Base-by-base conservation (phyloP, 2,888 invertebrate species). In the Diplolepis rosae region DNA sequence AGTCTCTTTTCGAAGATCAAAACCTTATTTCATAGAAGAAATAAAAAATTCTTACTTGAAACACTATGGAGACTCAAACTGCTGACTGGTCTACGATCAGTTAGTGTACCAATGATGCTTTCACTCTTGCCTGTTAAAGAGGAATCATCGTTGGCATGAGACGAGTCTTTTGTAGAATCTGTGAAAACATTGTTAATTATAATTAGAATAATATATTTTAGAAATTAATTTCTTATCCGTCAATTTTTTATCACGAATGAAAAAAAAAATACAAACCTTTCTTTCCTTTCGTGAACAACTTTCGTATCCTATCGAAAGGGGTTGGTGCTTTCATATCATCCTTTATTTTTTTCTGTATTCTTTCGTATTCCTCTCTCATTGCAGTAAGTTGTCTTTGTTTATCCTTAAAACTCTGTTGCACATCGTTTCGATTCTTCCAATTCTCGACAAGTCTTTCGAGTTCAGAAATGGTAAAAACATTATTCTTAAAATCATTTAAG, bases 401-500 rank as follows among this genome's bases (percentile, higher is more conserved):
- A 79, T 96, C 96, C 83, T 94, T 94, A 80, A 95, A 92, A 1
- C 95, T 96, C 82, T 94, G 95, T 81, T 95, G 95, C 0, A 96
- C 96, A 86, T 96, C 96, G 81, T 96, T 95, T 70, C 96, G 91
- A 80, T 95, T 95, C 83, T 93, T 93, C 96, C 96, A 96, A 83
- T 94, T 94, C 87, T 95, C 94, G 0, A 96, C 96, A 66, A 96
- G 90, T 79, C 94, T 92, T 87, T 96, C 96, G 0, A 96, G 95
- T 89, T 96, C 95, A 0, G 93, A 92, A 83, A 96, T 95, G 0
- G 95, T 94, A 78, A 95, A 94, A 2, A 96, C 95, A 84, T 96
- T 95, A 83, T 96, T 96, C 87, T 96, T 96, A 83, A 95, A 96
- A 83, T 96, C 96, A 83, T 94, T 95, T 85, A 96, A 95, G 66